Conservation (phyloP, 2,113 vertebrate species). For the Larimichthys polyactis region DNA sequence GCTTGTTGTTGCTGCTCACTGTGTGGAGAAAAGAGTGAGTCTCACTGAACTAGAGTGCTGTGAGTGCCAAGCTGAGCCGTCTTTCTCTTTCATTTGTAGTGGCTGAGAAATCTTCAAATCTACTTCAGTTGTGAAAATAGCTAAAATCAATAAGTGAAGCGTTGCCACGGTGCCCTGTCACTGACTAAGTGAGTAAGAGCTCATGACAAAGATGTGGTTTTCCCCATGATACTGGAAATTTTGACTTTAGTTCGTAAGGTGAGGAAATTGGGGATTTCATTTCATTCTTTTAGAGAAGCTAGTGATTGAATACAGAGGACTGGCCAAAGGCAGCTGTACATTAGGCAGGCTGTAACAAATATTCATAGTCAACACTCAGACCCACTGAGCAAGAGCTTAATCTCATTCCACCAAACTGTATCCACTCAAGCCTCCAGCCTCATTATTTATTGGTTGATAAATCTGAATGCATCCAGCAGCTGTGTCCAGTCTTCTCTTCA, state of each 20-base stretch:
- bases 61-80: neutral
- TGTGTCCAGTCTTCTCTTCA: neutral
- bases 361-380: neutral
- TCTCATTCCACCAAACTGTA: neutral
- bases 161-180: neutral
- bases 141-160: neutral
- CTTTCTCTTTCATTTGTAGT: slow-evolving; percentile 18
- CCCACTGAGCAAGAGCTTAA: neutral
- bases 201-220: neutral
- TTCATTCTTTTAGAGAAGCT: neutral
- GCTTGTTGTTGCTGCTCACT: slow-evolving; percentile 28
- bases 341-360: slow-evolving; percentile 18
- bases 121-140: slow-evolving; percentile 4
- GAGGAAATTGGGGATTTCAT: neutral
- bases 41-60: neutral
- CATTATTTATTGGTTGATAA: neutral
- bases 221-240: neutral
- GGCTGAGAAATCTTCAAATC: neutral
- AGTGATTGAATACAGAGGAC: neutral
- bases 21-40: slow-evolving; percentile 19
- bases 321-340: neutral
- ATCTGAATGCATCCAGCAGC: neutral
- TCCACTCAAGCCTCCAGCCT: slow-evolving; percentile 4
- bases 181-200: neutral
- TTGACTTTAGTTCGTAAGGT: neutral